These are phyloP conservation scores for Patella pellucida DNA, from an alignment of 2,888 invertebrate genomes.

Conservation along the genomic window DNA sequence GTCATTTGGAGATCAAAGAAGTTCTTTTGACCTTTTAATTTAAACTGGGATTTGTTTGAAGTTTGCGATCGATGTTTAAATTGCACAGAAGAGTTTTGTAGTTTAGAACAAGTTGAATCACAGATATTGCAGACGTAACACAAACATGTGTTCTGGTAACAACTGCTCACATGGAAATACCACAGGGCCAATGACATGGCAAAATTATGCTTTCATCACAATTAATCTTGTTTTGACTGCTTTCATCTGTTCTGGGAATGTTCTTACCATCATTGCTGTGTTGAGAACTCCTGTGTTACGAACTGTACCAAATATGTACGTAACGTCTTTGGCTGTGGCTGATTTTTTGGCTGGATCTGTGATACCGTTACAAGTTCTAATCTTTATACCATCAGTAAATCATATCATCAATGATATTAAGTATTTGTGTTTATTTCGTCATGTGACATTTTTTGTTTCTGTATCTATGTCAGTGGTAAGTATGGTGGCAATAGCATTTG, in stretches of 20 bases:
- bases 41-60: no score
- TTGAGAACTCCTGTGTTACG: conserved; percentile 3
- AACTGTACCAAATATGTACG: conserved; percentile 18
- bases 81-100: no score
- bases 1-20: no score
- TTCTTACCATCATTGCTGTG: conserved; percentile 17
- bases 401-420: neutral
- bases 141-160: no score
- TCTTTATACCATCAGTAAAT: neutral
- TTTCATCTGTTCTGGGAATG: conserved; percentile 10
- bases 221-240: neutral
- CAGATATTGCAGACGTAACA: no score
- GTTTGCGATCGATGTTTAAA: no score
- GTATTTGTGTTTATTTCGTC: conserved; percentile 16
- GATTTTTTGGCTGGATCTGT: conserved; percentile 19
- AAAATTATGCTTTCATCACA: conserved; percentile 3
- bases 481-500: conserved; percentile 12
- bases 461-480: neutral
- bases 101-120: no score
- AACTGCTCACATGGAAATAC: no score
- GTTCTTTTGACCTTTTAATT: no score
- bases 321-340: conserved; percentile 15
- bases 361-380: conserved; percentile 11
- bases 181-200: no score
- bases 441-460: conserved; percentile 4